Base-by-base conservation (phyloP, 23 tunicate species). In the Botrylloides violaceus region DNA sequence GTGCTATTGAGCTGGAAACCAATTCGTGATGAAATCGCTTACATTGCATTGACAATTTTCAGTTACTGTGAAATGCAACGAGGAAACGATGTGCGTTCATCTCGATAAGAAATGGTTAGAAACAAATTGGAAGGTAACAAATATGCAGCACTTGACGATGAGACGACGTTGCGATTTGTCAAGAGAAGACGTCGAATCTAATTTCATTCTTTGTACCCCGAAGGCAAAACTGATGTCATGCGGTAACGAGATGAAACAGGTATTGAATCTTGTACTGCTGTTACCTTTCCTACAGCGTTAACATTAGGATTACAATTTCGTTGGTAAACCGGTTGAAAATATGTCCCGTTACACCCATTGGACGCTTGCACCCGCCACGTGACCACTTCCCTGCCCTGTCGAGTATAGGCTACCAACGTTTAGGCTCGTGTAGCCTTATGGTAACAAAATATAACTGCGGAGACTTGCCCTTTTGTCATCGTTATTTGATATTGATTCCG, bases 161-260 rank as follows among this genome's bases (percentile, higher is more conserved):
- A 36, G 20, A 20, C 56, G 29, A 59, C 38, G 82, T n/a, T 82
- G 88, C 68, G 71, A 76, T 64, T 49, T 20, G 18, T 72, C 78
- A 26, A 30, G 38, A 2, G 66, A 49, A 36, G 2, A 20, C 28
- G 71, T 71, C 71, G 49, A 3, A 39, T 76, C 82, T 32, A 78
- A 83, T 48, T 71, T 83, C 35, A 77, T 50, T 18, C 37, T 83
- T 29, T 83, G 90, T 77, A 83, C 90, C 22, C 55, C 61, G 32
- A 36, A 70, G 43, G 48, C 48, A 23, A 38, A 53, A 37, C 65
- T 83, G 64, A 48, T 74, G 20, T 77, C 90, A 1, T 83, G 90
- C 49, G 90, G 90, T 21, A 83, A 73, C 23, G 34, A 63, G 0
- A 76, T 79, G 1, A 34, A 23, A 29, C 65, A 79, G 78, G 90